Percentiles rank a stretch among this genome's conserved stretches.
Evolutionary conservation across 1,140 invertebrate species (phyloP).

Genomic region (Aphelinus certus): DNA sequence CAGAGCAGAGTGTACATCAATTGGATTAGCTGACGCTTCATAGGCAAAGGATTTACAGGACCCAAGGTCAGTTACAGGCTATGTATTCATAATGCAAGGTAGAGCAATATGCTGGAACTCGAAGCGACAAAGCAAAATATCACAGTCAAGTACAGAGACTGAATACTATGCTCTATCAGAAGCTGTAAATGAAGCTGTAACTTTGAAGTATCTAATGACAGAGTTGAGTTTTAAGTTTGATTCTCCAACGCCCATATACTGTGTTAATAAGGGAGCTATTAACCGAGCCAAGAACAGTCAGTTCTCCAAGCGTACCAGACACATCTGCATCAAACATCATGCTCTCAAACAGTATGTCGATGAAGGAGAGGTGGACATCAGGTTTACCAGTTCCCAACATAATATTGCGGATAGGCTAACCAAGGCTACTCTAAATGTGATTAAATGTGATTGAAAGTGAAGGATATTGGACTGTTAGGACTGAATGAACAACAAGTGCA

Average conservation of each 20-base stretch:
- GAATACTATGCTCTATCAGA: conserved; percentile 49
- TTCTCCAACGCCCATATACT: conserved; percentile 12
- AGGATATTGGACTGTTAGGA: background rate
- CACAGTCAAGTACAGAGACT: conserved; percentile 54
- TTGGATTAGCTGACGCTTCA: conserved; percentile 40
- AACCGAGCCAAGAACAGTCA: conserved; percentile 36
- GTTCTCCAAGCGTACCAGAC: conserved; percentile 38
- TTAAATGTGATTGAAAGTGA: background rate
- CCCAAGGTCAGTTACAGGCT: conserved; percentile 46
- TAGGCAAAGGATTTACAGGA: conserved; percentile 45
- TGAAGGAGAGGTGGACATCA: background rate
- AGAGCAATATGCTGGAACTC: conserved; percentile 2
- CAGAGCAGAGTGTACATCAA: background rate
- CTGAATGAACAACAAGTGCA: too few relatives aligned
- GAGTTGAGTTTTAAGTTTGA: background rate
- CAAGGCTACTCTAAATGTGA: background rate
- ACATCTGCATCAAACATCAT: conserved; percentile 29
- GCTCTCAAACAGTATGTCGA: background rate
- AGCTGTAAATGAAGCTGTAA: conserved; percentile 39
- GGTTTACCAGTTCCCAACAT: background rate
- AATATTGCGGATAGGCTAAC: background rate
- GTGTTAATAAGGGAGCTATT: conserved; percentile 47
- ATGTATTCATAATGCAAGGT: conserved; percentile 44
- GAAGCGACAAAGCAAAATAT: too few relatives aligned
- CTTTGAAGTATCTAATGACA: background rate